Evolutionary conservation across 2,797 vertebrate genomes (phyloP).

Genomic region (Otus scops): DNA sequence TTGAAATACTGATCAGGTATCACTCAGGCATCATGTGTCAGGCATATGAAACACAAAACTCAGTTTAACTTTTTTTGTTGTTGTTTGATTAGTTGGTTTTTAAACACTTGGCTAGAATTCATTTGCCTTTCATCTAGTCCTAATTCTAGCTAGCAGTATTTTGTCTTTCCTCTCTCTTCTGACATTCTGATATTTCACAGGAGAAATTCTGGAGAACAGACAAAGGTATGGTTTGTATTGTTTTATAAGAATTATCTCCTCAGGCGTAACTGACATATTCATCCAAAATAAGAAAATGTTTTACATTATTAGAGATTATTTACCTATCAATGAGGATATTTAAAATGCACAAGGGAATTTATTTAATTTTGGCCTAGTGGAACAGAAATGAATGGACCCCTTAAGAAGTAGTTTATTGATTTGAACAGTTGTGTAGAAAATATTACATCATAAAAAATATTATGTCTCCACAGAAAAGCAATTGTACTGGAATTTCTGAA

Average conservation of each 20-base stretch:
- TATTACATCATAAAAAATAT: not conserved
- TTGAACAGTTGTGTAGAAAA: not conserved
- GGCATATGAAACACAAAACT: not conserved
- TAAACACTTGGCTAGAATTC: not conserved
- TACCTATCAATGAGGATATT: not conserved
- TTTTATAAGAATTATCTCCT: not conserved
- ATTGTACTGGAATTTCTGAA: not conserved
- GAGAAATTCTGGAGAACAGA: not conserved
- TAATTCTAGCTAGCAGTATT: not conserved
- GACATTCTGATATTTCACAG: not conserved
- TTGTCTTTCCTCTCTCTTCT: not conserved
- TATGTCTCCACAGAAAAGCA: not conserved
- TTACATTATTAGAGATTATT: not conserved
- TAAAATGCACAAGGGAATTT: not conserved
- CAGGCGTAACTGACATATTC: not conserved
- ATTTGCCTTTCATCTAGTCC: not conserved
- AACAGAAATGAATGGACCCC: not conserved
- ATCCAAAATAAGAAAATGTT: not conserved
- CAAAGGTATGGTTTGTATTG: not conserved
- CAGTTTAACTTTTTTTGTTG: not conserved
- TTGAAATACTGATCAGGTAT: not conserved
- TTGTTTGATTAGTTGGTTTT: not conserved
- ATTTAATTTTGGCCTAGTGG: not conserved
- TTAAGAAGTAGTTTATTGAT: not conserved
- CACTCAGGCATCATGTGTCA: not conserved